Conservation (phyloP, 1,140 invertebrate genomes). For the Thaumatotibia leucotreta region DNA sequence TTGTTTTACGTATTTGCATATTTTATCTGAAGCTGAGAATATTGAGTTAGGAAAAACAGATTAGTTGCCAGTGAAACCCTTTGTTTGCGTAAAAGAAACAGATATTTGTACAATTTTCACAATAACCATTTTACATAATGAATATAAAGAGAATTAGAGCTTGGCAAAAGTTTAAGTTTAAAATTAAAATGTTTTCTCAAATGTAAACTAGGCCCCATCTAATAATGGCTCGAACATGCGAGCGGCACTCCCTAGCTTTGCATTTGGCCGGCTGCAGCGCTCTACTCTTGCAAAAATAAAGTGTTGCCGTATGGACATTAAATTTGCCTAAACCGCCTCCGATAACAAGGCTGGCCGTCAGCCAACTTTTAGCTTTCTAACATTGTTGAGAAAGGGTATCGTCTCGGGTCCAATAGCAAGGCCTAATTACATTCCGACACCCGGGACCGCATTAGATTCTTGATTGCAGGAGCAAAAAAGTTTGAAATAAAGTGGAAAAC, state of each 20-base stretch:
- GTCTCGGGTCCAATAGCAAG: slow-evolving; percentile 1
- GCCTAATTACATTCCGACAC: slow-evolving; percentile 11
- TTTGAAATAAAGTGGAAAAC: slow-evolving; percentile 9
- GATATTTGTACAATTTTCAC: background rate
- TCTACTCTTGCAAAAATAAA: slow-evolving; percentile 3
- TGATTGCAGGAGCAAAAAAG: slow-evolving; percentile 3
- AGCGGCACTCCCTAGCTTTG: background rate
- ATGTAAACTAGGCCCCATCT: background rate
- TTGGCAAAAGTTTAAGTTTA: background rate
- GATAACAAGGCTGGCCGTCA: slow-evolving; percentile 3
- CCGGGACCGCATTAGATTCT: background rate
- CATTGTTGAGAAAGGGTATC: background rate
- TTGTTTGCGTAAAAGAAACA: background rate
- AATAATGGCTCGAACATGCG: background rate
- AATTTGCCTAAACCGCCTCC: slow-evolving; percentile 13
- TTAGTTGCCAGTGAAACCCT: background rate
- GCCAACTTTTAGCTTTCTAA: slow-evolving; percentile 7
- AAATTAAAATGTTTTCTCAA: background rate
- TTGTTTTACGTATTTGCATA: background rate
- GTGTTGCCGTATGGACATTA: slow-evolving; percentile 8
- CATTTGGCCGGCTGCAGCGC: background rate
- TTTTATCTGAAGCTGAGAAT: background rate
- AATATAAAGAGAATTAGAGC: background rate
- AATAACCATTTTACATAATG: background rate
- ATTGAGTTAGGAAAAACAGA: background rate